These are phyloP conservation scores for Aplodontia rufa DNA, from an alignment of 2,113 vertebrate species.

Conservation along the genomic window DNA sequence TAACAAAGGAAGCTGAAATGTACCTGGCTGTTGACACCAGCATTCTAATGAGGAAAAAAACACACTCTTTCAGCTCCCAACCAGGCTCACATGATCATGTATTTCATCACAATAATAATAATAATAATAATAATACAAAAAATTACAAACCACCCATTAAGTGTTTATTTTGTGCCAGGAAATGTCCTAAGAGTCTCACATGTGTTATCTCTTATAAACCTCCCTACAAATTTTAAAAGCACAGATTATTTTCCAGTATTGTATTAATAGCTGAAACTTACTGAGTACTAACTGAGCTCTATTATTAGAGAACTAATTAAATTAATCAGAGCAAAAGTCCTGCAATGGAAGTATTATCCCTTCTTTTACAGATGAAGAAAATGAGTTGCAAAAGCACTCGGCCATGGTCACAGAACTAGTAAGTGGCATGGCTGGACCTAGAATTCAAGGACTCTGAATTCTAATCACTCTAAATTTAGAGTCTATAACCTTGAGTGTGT, in stretches of 20 bases:
- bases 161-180: neutral
- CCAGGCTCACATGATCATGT: neutral
- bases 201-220: neutral
- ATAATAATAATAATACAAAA: neutral
- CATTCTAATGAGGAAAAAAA: neutral
- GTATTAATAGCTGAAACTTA: neutral
- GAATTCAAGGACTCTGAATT: neutral
- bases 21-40: neutral
- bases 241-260: neutral
- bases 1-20: neutral
- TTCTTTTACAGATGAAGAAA: too few relatives aligned
- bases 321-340: neutral
- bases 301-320: conserved; percentile 5
- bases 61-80: neutral
- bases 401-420: neutral
- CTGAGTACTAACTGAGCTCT: neutral
- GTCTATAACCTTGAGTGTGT: neutral
- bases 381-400: too few relatives aligned
- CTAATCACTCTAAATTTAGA: neutral
- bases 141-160: neutral
- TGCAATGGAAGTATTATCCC: neutral
- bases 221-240: neutral
- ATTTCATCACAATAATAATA: neutral
- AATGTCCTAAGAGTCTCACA: neutral
- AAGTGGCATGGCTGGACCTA: neutral